Conservation (phyloP, 2,888 invertebrate genomes). For the Sesia bembeciformis region DNA sequence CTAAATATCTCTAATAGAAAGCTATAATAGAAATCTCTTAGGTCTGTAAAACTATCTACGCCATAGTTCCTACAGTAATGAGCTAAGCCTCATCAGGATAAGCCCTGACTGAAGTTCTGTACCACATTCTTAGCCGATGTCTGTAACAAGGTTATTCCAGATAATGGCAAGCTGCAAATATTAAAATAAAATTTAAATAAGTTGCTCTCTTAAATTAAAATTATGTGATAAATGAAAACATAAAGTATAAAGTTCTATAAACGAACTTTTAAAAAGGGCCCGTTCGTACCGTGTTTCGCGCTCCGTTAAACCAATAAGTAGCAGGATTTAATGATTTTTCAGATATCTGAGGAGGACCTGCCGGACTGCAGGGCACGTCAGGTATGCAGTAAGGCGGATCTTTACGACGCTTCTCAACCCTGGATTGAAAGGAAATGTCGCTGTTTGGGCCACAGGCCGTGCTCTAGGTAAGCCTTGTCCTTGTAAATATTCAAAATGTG, state of each 20-base stretch:
- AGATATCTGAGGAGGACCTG: conserved; percentile 87
- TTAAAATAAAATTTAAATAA: too few relatives aligned
- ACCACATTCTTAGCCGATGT: too few relatives aligned
- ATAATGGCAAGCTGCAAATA: too few relatives aligned
- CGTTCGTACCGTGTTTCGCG: background rate
- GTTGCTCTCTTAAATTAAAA: too few relatives aligned
- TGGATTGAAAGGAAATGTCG: conserved; percentile 92
- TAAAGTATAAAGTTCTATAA: background rate
- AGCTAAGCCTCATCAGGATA: too few relatives aligned
- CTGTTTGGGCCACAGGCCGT: conserved; percentile 80
- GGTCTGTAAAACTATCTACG: too few relatives aligned
- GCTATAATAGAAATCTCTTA: too few relatives aligned
- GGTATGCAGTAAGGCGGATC: conserved; percentile 91
- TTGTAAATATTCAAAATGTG: too few relatives aligned
- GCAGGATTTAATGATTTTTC: conserved; percentile 19
- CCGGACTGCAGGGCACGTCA: conserved; percentile 85
- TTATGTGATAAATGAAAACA: background rate
- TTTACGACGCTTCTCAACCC: conserved; percentile 83
- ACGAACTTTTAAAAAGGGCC: background rate
- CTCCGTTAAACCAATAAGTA: background rate
- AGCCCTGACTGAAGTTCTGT: too few relatives aligned
- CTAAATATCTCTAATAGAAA: too few relatives aligned
- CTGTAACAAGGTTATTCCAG: too few relatives aligned
- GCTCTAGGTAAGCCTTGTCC: conserved; percentile 73
- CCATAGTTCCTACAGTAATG: too few relatives aligned